Evolutionary conservation across 2,113 vertebrate genomes (phyloP), one percentile per base, ranked within the genome.

Genomic region (Ictalurus punctatus): DNA sequence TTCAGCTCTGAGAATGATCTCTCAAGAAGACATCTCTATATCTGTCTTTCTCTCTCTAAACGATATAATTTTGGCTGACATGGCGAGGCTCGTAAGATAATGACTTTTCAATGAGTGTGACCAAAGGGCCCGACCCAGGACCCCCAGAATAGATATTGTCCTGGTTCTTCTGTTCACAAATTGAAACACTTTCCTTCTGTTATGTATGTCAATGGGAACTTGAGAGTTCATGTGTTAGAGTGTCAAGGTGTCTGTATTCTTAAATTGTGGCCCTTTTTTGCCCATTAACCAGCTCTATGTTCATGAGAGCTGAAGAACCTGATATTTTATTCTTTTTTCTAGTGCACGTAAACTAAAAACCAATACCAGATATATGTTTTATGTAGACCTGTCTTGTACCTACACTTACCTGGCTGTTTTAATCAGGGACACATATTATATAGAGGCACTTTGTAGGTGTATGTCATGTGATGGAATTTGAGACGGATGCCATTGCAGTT

Each of bases 1-100:
- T 91, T 86, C 83, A 87, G 71, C 83, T 82, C 83, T 69, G 54
- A 59, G 84, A 85, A 87, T 81, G 85, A 86, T 85, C 73, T 86
- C 37, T 85, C 48, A 12, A 19, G 27, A 90, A 87, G 44, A 67
- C 73, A 21, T 73, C 63, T 63, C 58, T 76, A 73, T 56, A 27
- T 78, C 69, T 78, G 34, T 44, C 71, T 78, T 16, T 84, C 54
- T 84, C 21, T 88, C 27, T 63, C 27, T 69, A 44, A 34, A 88
- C 59, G 69, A 82, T 89, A 81, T 87, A 44, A 89, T 87, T 90
- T 48, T 92, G 34, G 78, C 61, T n/a, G 71, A 87, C 54, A 61
- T 30, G 34, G 23, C 27, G 69, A 87, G 86, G 40, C 61, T 79
- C 14, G 12, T 59, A 73, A n/a, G 52, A 79, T 87, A 88, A 89